Evolutionary conservation across 2,797 vertebrate genomes (phyloP).

Genomic region (Tachyglossus aculeatus): DNA sequence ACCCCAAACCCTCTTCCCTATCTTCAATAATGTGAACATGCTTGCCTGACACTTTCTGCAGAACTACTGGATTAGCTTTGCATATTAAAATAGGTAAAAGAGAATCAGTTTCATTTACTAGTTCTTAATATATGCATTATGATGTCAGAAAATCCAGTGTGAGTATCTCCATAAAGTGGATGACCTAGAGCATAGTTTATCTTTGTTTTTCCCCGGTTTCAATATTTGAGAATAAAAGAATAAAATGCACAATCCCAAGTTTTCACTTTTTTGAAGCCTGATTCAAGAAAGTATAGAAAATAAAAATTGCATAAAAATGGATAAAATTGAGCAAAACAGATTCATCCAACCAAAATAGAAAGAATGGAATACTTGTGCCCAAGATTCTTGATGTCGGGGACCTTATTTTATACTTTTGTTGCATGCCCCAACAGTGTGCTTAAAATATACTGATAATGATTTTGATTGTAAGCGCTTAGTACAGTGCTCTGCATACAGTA

Average conservation of each 20-base stretch:
- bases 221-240: not conserved
- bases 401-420: too few species aligned
- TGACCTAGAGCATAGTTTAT: not conserved
- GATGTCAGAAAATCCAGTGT: too few species aligned
- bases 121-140: not conserved
- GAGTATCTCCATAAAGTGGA: not conserved
- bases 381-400: too few species aligned
- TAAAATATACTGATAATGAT: too few species aligned
- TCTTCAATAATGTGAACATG: slow-evolving; percentile 65
- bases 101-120: not conserved
- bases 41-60: slow-evolving; percentile 67
- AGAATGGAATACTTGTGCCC: too few species aligned
- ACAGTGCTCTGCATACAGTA: too few species aligned
- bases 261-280: not conserved
- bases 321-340: too few species aligned
- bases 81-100: slow-evolving; percentile 8
- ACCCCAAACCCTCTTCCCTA: slow-evolving; percentile 61
- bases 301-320: too few species aligned
- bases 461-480: too few species aligned
- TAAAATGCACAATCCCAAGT: not conserved
- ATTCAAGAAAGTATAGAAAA: too few species aligned
- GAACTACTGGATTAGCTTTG: slow-evolving; percentile 39
- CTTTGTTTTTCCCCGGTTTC: not conserved
- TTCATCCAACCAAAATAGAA: too few species aligned
- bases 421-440: too few species aligned